phyloP scores from a whole-genome alignment of 2,888 invertebrate species.

The Drosophila paramelanica region DNA sequence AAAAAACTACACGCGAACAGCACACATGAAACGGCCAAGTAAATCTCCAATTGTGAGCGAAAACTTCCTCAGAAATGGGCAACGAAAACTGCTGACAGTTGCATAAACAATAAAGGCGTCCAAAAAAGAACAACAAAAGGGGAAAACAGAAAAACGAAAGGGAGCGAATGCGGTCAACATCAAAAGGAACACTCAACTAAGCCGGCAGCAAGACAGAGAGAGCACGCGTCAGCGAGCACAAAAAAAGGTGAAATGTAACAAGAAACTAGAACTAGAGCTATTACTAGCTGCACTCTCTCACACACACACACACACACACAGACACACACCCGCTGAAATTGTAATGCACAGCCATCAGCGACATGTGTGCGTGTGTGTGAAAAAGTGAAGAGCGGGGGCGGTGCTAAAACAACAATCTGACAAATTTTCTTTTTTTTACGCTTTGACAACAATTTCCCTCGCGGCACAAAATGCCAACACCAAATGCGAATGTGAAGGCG shows the following conservation, averaged over 20 bases:
- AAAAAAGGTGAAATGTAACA: constrained; percentile 33
- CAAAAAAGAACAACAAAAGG: constrained; percentile 17
- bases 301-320: constrained; percentile 21
- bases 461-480: constrained; percentile 68
- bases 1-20: constrained; percentile 5
- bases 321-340: constrained; percentile 13
- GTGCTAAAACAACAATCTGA: constrained; percentile 73
- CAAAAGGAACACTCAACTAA: constrained; percentile 55
- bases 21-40: constrained; percentile 26
- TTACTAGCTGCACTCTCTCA: constrained; percentile 43
- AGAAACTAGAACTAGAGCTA: constrained; percentile 65
- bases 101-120: constrained; percentile 72
- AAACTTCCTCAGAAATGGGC: constrained; percentile 51
- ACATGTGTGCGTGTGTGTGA: constrained; percentile 31
- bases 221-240: not conserved
- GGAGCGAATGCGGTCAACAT: constrained; percentile 72
- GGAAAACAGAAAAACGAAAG: not conserved
- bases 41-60: constrained; percentile 56
- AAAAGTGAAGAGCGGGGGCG: constrained; percentile 8
- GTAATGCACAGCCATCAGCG: constrained; percentile 42
- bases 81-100: constrained; percentile 77
- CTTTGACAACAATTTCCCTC: constrained; percentile 79
- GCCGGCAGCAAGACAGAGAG: constrained; percentile 3
- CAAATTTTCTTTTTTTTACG: constrained; percentile 52
- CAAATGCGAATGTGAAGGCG: constrained; percentile 49